Percentiles rank a stretch among this genome's conserved stretches.
These are phyloP conservation scores for Mormyrus hasselquistii DNA, from an alignment of 2,797 vertebrate species.

Conservation along the genomic window DNA sequence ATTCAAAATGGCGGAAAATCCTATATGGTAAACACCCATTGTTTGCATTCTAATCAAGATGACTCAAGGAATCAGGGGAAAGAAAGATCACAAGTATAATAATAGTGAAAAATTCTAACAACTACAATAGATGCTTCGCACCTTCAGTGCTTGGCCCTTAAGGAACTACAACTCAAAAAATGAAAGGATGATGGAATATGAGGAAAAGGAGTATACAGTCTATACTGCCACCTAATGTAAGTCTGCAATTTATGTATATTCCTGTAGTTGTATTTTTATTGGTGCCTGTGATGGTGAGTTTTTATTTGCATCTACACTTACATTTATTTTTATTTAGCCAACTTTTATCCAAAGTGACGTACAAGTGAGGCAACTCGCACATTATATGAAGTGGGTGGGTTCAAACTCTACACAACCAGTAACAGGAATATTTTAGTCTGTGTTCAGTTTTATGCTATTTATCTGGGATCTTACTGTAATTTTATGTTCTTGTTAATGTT, in stretches of 20 bases:
- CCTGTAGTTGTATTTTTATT: background rate
- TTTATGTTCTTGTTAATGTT: background rate
- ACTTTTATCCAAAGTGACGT: background rate
- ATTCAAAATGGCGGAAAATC: background rate
- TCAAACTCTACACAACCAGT: background rate
- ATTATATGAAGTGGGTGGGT: background rate
- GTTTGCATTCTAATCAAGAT: background rate
- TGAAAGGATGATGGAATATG: background rate
- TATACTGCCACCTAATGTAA: background rate
- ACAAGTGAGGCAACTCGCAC: background rate
- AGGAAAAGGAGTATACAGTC: background rate
- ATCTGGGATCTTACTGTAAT: background rate
- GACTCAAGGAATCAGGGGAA: background rate
- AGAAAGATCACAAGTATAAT: background rate
- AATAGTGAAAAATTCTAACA: background rate
- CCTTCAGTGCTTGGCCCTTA: background rate
- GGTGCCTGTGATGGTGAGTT: background rate
- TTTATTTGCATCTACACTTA: background rate
- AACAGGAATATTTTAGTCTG: background rate
- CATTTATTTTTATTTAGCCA: background rate
- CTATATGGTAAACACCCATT: background rate
- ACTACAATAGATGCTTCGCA: background rate
- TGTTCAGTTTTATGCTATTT: background rate
- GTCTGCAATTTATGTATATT: background rate
- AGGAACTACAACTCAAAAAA: background rate